These are phyloP conservation scores for Colletes gigas DNA, from an alignment of 1,140 invertebrate genomes.

Conservation along the genomic window DNA sequence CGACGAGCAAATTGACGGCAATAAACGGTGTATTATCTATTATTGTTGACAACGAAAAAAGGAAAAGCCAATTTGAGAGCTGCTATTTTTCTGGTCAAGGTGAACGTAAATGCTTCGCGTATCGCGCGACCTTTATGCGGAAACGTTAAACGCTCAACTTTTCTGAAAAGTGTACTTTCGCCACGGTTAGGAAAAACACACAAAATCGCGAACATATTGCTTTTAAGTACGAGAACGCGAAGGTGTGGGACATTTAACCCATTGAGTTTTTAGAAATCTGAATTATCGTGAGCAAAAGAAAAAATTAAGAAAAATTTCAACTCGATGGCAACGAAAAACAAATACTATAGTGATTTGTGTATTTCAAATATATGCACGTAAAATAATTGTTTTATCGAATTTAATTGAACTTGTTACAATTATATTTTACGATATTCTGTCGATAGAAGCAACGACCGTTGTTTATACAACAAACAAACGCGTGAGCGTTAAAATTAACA, in stretches of 20 bases:
- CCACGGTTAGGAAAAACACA: not conserved
- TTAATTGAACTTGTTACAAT: not conserved
- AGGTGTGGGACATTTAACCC: too few relatives aligned
- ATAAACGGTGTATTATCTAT: too few relatives aligned
- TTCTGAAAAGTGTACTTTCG: slow-evolving; percentile 17
- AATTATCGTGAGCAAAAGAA: slow-evolving; percentile 1
- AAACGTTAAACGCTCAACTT: not conserved
- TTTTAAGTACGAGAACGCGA: too few relatives aligned
- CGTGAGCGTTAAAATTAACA: not conserved
- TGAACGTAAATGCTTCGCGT: slow-evolving; percentile 20
- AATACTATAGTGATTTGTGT: too few relatives aligned
- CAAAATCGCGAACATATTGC: not conserved
- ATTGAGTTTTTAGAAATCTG: too few relatives aligned
- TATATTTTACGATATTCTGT: not conserved
- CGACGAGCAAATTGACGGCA: not conserved
- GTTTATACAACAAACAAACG: not conserved
- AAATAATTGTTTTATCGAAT: not conserved
- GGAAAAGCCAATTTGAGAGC: not conserved
- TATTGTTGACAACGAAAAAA: too few relatives aligned
- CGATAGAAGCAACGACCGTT: not conserved
- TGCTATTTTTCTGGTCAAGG: slow-evolving; percentile 26
- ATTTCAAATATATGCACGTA: too few relatives aligned
- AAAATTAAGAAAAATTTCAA: not conserved
- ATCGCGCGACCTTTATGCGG: not conserved
- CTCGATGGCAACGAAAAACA: too few relatives aligned